Percentiles rank a stretch among this genome's conserved stretches.
Conservation (phyloP, 2,888 invertebrate species). For the Corythucha ciliata region DNA sequence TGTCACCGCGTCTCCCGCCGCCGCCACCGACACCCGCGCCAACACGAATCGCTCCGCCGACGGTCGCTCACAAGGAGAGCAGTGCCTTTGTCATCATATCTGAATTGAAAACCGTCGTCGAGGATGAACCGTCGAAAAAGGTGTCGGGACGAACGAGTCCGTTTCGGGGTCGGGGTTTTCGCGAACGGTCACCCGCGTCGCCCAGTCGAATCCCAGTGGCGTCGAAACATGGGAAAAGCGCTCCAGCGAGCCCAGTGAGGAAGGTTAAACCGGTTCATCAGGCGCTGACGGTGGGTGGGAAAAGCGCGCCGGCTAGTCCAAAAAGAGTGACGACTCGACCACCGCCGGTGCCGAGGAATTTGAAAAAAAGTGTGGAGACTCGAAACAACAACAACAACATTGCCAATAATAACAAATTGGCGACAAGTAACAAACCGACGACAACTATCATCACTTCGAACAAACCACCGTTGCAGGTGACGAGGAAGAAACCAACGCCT, state of each 20-base stretch:
- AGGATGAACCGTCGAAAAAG: conserved; percentile 33
- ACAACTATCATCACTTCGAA: background rate
- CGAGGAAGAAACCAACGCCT: conserved; percentile 17
- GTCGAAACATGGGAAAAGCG: conserved; percentile 46
- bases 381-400: background rate
- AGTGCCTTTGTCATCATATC: conserved; percentile 60
- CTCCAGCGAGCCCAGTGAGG: conserved; percentile 42
- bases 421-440: background rate
- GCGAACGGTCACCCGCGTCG: conserved; percentile 23
- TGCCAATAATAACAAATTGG: background rate
- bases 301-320: conserved; percentile 21
- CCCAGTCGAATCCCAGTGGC: conserved; percentile 17
- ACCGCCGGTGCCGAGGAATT: conserved; percentile 15
- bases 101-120: conserved; percentile 45
- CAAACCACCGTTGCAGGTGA: conserved; percentile 17
- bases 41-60: conserved; percentile 31
- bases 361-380: background rate
- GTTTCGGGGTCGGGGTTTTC: conserved; percentile 46
- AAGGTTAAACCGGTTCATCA: conserved; percentile 34
- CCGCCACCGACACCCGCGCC: conserved; percentile 33
- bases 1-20: conserved; percentile 32
- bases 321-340: conserved; percentile 15
- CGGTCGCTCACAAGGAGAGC: conserved; percentile 32
- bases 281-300: conserved; percentile 23
- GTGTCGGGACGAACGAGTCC: conserved; percentile 46